These are phyloP conservation scores for Lithophane socia DNA, from an alignment of 2,888 invertebrate species.

Conservation along the genomic window DNA sequence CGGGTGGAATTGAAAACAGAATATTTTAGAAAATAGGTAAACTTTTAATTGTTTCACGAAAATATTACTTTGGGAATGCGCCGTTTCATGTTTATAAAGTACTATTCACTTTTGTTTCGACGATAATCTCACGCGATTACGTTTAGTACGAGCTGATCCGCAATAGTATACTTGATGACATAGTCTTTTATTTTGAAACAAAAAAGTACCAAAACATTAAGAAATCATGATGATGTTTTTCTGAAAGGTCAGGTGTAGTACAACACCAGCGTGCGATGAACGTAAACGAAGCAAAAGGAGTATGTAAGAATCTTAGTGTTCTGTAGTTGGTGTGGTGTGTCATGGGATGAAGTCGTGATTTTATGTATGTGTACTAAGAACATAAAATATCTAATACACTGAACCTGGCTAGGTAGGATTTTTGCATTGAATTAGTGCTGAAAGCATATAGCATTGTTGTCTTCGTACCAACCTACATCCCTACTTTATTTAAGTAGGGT, in stretches of 20 bases:
- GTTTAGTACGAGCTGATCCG: not conserved
- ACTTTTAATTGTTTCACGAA: not conserved
- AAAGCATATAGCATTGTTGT: not conserved
- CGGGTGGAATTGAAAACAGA: slow-evolving; percentile 14
- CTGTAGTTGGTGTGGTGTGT: too few species aligned
- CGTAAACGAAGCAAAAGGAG: too few species aligned
- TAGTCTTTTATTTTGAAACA: not conserved
- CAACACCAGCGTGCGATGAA: too few species aligned
- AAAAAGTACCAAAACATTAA: not conserved
- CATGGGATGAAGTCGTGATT: too few species aligned
- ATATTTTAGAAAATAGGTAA: slow-evolving; percentile 8
- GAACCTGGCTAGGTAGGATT: too few species aligned
- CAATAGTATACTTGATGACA: not conserved
- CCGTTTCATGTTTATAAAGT: slow-evolving; percentile 8
- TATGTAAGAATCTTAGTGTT: too few species aligned
- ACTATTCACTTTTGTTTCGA: not conserved
- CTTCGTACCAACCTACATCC: not conserved
- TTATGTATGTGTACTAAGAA: not conserved
- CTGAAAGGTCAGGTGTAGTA: too few species aligned
- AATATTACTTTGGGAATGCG: slow-evolving; percentile 20
- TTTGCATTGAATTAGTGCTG: not conserved
- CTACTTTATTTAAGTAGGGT: slow-evolving; percentile 3
- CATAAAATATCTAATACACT: not conserved
- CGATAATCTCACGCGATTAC: slow-evolving; percentile 17
- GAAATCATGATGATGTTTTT: too few species aligned